Base-by-base conservation (phyloP, 2,797 vertebrate species). In the Acrossocheilus fasciatus region DNA sequence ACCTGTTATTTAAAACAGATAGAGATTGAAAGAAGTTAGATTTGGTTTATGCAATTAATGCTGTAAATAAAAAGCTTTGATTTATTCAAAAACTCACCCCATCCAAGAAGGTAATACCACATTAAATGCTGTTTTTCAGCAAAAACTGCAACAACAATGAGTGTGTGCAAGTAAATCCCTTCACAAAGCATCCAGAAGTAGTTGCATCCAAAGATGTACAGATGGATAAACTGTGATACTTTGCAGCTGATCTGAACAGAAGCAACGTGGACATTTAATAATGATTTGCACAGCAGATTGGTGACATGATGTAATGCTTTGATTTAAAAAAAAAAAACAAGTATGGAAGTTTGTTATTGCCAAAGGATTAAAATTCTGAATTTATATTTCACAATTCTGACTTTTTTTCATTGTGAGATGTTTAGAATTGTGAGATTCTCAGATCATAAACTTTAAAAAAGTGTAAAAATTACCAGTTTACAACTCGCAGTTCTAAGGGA, bases 161-260 rank as follows among this genome's bases (percentile, higher is more conserved):
- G 97, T 0, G 98, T 99, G 88, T 99, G 98, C 82, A 99, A 95
- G 90, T 99, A 99, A 62, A 99, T 98, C 8, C 98, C 98, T 91
- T 99, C 98, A 89, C 98, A 99, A 83, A 99, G 93, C 98, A 99
- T 99, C 98, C 98, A 99, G 87, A 99, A 99, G 94, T 99, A 99
- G 89, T 99, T 99, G 91, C 98, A 99, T 72, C 97, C 97, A 91
- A 99, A 97, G 77, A 99, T 94, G 91, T 99, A 99, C 5, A 97
- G 94, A 86, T 98, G 97, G 83, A 99, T 95, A 88, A 99, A 99
- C 89, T 97, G 96, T 6, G 93, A 97, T 15, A 99, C 96, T 94
- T 99, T 99, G 91, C 98, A 99, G 88, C 97, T 98, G 3, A 97
- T 92, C 98, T 99, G 91, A 69, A 89, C 10, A 45, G 15, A 47